phyloP scores from a whole-genome alignment of 2,888 invertebrate species.

The Urechis unicinctus region DNA sequence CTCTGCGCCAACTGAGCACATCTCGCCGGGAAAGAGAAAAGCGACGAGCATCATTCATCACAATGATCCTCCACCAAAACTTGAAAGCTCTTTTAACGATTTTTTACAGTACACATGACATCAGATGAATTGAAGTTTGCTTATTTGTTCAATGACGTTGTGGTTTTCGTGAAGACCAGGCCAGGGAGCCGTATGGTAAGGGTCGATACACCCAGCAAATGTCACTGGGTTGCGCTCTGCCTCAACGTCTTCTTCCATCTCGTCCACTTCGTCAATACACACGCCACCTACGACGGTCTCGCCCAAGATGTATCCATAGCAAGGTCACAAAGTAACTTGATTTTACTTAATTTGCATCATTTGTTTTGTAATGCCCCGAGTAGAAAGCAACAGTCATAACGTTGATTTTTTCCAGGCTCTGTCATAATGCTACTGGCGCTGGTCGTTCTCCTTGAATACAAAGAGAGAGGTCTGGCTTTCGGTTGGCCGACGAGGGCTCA shows the following conservation, averaged over 20 bases:
- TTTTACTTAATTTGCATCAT: background rate
- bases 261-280: conserved; percentile 22
- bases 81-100: too few relatives aligned
- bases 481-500: conserved; percentile 19
- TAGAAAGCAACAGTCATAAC: background rate
- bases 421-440: conserved; percentile 22
- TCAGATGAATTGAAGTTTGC: too few relatives aligned
- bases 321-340: conserved; percentile 6
- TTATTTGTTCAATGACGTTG: background rate
- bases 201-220: background rate
- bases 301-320: conserved; percentile 14
- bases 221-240: conserved; percentile 13
- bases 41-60: too few relatives aligned
- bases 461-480: conserved; percentile 21
- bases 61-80: too few relatives aligned
- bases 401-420: conserved; percentile 17
- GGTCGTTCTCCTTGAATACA: conserved; percentile 22
- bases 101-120: too few relatives aligned
- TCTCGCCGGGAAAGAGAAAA: too few relatives aligned
- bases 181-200: background rate
- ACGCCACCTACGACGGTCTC: conserved; percentile 21
- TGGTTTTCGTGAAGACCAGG: background rate
- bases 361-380: background rate
- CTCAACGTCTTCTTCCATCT: conserved; percentile 21
- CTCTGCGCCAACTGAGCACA: too few relatives aligned